Percentiles rank a stretch among this genome's conserved stretches.
These are phyloP conservation scores for Choreutis nemorana DNA, from an alignment of 2,888 invertebrate genomes.

Conservation along the genomic window DNA sequence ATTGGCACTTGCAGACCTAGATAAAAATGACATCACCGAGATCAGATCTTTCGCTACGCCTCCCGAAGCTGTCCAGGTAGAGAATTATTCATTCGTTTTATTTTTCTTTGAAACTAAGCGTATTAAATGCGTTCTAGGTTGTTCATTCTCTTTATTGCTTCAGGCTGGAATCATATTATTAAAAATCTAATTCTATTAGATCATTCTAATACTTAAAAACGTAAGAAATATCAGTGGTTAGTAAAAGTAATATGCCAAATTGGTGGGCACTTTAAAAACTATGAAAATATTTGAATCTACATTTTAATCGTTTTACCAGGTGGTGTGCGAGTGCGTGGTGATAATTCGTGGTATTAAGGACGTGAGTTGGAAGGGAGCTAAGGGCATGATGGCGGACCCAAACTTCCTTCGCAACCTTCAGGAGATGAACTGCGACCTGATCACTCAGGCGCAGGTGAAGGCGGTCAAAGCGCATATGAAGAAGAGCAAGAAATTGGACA, in stretches of 20 bases:
- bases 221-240: too few relatives aligned
- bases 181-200: too few relatives aligned
- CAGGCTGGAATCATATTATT: too few relatives aligned
- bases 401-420: slow-evolving; percentile 81
- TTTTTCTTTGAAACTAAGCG: too few relatives aligned
- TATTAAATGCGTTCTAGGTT: too few relatives aligned
- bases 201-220: too few relatives aligned
- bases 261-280: too few relatives aligned
- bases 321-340: slow-evolving; percentile 89
- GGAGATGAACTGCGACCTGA: slow-evolving; percentile 85
- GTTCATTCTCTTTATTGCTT: too few relatives aligned
- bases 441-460: slow-evolving; percentile 75
- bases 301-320: slow-evolving; percentile 34
- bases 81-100: too few relatives aligned
- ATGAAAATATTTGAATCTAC: too few relatives aligned
- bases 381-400: slow-evolving; percentile 91
- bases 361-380: slow-evolving; percentile 90
- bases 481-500: slow-evolving; percentile 74
- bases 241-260: too few relatives aligned
- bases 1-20: slow-evolving; percentile 80
- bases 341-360: slow-evolving; percentile 85
- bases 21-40: slow-evolving; percentile 91
- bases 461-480: slow-evolving; percentile 78
- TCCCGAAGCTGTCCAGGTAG: slow-evolving; percentile 83
- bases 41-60: slow-evolving; percentile 92